These are phyloP conservation scores for Idaea biselata DNA, from an alignment of 2,888 invertebrate species.

Conservation along the genomic window DNA sequence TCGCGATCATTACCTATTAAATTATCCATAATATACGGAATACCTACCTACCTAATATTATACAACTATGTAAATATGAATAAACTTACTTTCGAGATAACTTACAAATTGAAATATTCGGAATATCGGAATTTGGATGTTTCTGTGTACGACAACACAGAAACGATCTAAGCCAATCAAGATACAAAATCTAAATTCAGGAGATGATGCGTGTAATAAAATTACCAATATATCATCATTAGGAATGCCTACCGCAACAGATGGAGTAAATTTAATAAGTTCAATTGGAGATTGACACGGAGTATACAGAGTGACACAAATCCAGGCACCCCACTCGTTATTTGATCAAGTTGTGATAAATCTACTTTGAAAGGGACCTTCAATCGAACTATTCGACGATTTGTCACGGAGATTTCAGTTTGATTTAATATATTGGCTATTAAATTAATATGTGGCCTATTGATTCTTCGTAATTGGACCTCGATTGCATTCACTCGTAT, in stretches of 20 bases:
- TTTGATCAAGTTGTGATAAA: slow-evolving; percentile 44
- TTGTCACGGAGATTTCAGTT: slow-evolving; percentile 9
- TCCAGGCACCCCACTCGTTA: slow-evolving; percentile 48
- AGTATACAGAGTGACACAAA: slow-evolving; percentile 55
- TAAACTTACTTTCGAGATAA: no score
- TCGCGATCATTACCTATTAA: no score
- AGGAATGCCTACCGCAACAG: slow-evolving; percentile 34
- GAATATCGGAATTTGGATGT: not conserved
- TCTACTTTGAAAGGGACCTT: slow-evolving; percentile 28
- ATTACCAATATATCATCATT: slow-evolving; percentile 57
- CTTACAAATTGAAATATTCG: not conserved
- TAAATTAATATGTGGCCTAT: slow-evolving; percentile 1
- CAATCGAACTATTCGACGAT: slow-evolving; percentile 18
- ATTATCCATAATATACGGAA: no score
- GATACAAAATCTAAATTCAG: slow-evolving; percentile 1
- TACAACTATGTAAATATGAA: no score
- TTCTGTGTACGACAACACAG: not conserved
- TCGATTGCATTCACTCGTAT: slow-evolving; percentile 1
- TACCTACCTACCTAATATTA: no score
- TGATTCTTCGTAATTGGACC: slow-evolving; percentile 1
- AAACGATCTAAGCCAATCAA: not conserved
- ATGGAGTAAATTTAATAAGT: slow-evolving; percentile 65
- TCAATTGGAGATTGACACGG: slow-evolving; percentile 71
- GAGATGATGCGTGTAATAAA: slow-evolving; percentile 25
- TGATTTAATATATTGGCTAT: not conserved